Base-by-base conservation (phyloP, 1,140 invertebrate species). In the Sitodiplosis mosellana region DNA sequence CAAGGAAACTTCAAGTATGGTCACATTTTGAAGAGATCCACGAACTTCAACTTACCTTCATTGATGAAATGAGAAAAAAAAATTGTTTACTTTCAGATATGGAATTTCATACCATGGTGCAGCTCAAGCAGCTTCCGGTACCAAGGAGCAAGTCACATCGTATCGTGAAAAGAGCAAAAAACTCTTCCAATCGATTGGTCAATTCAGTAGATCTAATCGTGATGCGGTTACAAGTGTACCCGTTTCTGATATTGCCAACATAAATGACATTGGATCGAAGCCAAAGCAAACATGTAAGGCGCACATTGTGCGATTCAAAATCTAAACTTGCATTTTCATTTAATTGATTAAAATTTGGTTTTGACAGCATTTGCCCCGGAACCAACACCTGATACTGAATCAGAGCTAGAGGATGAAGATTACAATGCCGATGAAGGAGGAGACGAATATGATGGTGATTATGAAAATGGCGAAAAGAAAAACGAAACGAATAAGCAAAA, bases 31-130 rank as follows among this genome's bases (percentile, higher is more conserved):
- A 15, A 41, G 4, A 38, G n/a, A 48, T 40, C 6, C n/a, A n/a
- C 27, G 27, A 27, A 22, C 18, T 17, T 36, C 38, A 11, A 48
- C n/a, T 18, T 27, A 38, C 21, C 19, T 27, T 34, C n/a, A n/a
- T 42, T 45, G 34, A 43, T 44, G 14, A 40, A 37, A 46, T 36
- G 11, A 47, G 18, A 37, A 27, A 18, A 33, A 15, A 21, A 46
- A 40, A 18, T 41, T 42, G 14, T 17, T 20, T 21, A 10, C 1
- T 6, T 45, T 11, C 22, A 63, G 62, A 56, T 83, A 81, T 59
- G 83, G 84, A 15, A 82, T 87, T 18, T 78, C 75, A 12, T 87
- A 87, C 53, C 80, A 72, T 22, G 84, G 84, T 12, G 82, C 80
- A 1, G 83, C 84, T 3, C 84, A 87, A 61, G 76, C 84, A 27